Conservation (phyloP, 2,797 vertebrate species). For the Leptoclinus maculatus region DNA sequence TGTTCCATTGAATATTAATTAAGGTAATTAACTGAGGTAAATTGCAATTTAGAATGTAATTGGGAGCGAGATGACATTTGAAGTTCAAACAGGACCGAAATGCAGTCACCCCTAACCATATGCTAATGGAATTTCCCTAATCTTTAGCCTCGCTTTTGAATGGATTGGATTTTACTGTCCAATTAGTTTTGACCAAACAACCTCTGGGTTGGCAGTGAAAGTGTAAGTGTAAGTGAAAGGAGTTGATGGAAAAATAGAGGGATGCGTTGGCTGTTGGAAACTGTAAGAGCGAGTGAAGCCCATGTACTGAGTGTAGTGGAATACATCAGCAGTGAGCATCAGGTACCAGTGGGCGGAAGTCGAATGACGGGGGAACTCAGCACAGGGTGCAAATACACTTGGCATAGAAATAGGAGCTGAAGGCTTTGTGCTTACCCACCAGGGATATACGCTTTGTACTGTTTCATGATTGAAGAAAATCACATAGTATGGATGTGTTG, state of each 20-base stretch:
- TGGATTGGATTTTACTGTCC: constrained; percentile 70
- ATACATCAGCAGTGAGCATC: constrained; percentile 18
- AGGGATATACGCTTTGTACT: constrained; percentile 54
- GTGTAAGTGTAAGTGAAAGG: constrained; percentile 5
- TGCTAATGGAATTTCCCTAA: constrained; percentile 74
- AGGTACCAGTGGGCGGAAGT: constrained; percentile 21
- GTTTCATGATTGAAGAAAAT: constrained; percentile 65
- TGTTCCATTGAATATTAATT: constrained; percentile 88
- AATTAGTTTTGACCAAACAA: constrained; percentile 76
- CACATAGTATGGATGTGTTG: constrained; percentile 59
- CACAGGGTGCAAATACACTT: constrained; percentile 42
- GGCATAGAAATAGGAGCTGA: constrained; percentile 43
- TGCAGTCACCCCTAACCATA: constrained; percentile 75
- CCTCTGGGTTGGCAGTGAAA: constrained; percentile 38
- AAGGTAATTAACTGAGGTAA: constrained; percentile 86
- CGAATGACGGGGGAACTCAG: constrained; percentile 35
- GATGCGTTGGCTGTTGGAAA: constrained; percentile 6
- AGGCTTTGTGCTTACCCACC: constrained; percentile 54
- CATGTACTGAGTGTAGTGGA: constrained; percentile 15
- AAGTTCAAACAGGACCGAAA: constrained; percentile 80
- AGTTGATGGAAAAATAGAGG: constrained; percentile 26
- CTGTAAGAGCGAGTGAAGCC: constrained; percentile 17
- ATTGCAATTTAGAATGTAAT: constrained; percentile 86
- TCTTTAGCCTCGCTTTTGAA: constrained; percentile 68
- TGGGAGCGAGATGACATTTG: constrained; percentile 84